A percentile compares a stretch with the other conserved stretches of the same genome.
Evolutionary conservation across 2,888 invertebrate genomes (phyloP).

Genomic region (Acrobasis suavella): DNA sequence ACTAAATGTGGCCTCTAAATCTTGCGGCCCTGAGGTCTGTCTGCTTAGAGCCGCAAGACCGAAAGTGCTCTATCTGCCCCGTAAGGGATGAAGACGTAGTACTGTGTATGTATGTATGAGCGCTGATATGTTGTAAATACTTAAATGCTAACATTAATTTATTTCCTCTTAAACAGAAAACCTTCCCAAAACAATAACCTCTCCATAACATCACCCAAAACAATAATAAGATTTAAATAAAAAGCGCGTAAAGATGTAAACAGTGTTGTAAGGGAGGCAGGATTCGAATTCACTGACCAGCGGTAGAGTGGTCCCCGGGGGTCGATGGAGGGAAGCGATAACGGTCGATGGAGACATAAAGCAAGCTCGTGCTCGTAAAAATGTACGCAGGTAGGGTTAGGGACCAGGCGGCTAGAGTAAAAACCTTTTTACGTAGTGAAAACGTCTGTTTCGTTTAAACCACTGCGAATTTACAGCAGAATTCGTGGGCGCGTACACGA

Average conservation of each 20-base stretch:
- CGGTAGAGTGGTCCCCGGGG: constrained; percentile 29
- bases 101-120: no score
- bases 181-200: constrained; percentile 24
- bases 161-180: neutral
- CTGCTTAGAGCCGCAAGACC: no score
- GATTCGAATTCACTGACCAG: constrained; percentile 42
- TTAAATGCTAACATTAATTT: neutral
- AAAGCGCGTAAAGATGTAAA: constrained; percentile 35
- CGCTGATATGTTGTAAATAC: no score
- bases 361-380: constrained; percentile 42
- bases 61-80: no score
- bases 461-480: no score
- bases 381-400: constrained; percentile 39
- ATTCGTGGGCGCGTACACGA: no score
- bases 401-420: constrained; percentile 11
- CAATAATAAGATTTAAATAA: constrained; percentile 39
- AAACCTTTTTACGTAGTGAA: neutral
- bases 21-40: no score
- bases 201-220: constrained; percentile 31
- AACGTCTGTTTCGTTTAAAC: no score
- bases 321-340: constrained; percentile 35
- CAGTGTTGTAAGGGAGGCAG: constrained; percentile 28
- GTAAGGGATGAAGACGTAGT: no score
- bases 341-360: constrained; percentile 42
- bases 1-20: no score